phyloP scores from a whole-genome alignment of 2,113 vertebrate genomes.

The Phyllostomus discolor region DNA sequence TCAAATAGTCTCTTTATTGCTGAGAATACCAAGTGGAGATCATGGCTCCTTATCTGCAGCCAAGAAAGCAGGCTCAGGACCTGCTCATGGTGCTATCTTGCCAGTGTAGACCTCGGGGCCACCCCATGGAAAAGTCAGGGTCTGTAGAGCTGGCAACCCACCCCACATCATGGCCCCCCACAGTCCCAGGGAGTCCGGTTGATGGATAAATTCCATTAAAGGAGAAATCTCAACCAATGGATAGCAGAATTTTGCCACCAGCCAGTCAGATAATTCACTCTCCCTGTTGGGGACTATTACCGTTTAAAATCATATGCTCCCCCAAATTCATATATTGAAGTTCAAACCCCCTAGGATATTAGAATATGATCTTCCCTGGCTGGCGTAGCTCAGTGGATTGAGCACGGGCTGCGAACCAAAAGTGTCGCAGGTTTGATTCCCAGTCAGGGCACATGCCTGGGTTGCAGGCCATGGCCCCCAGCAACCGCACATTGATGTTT shows the following conservation, averaged over 20 bases:
- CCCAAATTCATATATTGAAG: background rate
- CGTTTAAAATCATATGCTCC: background rate
- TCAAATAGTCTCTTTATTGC: background rate
- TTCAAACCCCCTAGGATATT: background rate
- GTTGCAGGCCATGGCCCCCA: too few species aligned
- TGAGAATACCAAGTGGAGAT: background rate
- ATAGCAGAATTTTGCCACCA: background rate
- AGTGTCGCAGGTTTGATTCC: too few species aligned
- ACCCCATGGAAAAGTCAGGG: background rate
- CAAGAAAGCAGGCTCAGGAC: background rate
- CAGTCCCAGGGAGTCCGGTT: background rate
- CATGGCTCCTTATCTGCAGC: background rate
- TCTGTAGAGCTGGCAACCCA: background rate
- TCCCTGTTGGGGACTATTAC: background rate
- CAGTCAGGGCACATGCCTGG: too few species aligned
- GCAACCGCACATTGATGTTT: too few species aligned
- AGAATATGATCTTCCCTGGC: background rate
- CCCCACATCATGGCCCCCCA: background rate
- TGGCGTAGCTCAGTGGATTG: too few species aligned
- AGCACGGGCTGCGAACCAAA: too few species aligned
- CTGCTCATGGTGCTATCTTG: background rate
- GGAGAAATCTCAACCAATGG: background rate
- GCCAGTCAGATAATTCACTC: background rate
- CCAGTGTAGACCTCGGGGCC: background rate
- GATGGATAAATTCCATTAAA: background rate